phyloP scores from a whole-genome alignment of 2,113 vertebrate genomes.

The Solenodon paradoxus region DNA sequence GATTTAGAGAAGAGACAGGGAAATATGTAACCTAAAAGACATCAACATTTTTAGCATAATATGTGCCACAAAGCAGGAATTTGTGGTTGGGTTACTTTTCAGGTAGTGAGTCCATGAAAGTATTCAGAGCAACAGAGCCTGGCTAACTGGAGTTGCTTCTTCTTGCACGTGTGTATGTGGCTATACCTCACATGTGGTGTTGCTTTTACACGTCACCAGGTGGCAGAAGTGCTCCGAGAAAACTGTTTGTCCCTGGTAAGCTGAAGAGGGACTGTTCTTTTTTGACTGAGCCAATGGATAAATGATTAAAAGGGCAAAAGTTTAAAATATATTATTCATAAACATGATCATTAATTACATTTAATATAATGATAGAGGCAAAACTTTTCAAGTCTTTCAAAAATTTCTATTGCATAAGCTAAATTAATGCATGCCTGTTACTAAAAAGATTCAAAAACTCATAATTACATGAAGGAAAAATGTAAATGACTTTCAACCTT shows the following conservation, averaged over 20 bases:
- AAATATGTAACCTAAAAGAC: too few relatives aligned
- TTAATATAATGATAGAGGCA: background rate
- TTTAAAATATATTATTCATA: background rate
- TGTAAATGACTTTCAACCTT: too few relatives aligned
- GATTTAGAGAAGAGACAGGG: background rate
- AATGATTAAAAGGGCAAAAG: background rate
- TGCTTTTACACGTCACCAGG: background rate
- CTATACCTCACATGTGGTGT: fast-evolving
- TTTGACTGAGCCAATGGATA: background rate
- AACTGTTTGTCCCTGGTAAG: background rate
- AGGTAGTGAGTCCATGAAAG: background rate
- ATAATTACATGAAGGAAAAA: too few relatives aligned
- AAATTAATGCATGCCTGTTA: too few relatives aligned
- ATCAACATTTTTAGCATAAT: background rate
- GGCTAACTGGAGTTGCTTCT: fast-evolving
- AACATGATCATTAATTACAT: background rate
- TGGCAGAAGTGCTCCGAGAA: background rate
- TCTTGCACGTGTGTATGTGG: background rate
- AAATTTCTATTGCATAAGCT: too few relatives aligned
- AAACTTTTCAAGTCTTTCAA: background rate
- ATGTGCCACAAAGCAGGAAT: background rate
- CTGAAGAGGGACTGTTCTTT: background rate
- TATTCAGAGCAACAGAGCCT: background rate
- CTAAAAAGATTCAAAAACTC: background rate
- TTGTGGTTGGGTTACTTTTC: background rate